phyloP scores from a whole-genome alignment of 2,888 invertebrate genomes.

The Mesodorylaimus sp. region DNA sequence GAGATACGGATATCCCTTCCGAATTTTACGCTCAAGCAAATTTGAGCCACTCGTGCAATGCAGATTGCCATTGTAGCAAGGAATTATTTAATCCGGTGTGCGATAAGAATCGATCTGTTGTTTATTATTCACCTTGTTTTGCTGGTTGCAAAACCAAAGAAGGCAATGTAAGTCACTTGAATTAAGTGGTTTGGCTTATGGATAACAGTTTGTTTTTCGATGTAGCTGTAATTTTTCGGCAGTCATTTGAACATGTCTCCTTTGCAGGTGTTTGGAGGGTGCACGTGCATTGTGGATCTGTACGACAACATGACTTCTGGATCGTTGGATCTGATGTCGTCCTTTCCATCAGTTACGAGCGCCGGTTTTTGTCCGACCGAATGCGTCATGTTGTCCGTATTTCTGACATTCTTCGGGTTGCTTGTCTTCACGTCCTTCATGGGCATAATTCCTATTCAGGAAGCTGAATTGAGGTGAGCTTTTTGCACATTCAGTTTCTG shows the following conservation, averaged over 20 bases:
- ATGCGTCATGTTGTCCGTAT: neutral
- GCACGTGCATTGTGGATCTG: neutral
- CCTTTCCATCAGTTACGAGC: neutral
- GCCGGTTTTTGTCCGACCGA: slow-evolving; percentile 1
- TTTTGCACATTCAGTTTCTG: slow-evolving; percentile 13
- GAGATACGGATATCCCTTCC: too few species aligned
- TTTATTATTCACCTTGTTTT: slow-evolving; percentile 24
- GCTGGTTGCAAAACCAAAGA: slow-evolving; percentile 20
- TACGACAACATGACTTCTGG: neutral
- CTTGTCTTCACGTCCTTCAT: slow-evolving; percentile 6
- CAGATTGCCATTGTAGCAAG: slow-evolving; percentile 16
- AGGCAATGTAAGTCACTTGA: neutral
- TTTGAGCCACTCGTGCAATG: slow-evolving; percentile 16
- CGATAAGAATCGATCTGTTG: slow-evolving; percentile 16
- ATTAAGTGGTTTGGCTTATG: too few species aligned
- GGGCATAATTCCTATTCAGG: slow-evolving; percentile 5
- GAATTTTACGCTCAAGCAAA: too few species aligned
- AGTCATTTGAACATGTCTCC: too few species aligned
- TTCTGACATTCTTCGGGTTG: neutral
- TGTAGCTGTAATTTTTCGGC: too few species aligned
- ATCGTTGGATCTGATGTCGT: too few species aligned
- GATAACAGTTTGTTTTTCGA: too few species aligned
- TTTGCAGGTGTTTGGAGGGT: neutral
- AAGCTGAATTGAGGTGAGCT: slow-evolving; percentile 17
- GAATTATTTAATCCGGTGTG: slow-evolving; percentile 19